Base-by-base conservation (phyloP, 2,113 vertebrate genomes). In the Garra rufa region DNA sequence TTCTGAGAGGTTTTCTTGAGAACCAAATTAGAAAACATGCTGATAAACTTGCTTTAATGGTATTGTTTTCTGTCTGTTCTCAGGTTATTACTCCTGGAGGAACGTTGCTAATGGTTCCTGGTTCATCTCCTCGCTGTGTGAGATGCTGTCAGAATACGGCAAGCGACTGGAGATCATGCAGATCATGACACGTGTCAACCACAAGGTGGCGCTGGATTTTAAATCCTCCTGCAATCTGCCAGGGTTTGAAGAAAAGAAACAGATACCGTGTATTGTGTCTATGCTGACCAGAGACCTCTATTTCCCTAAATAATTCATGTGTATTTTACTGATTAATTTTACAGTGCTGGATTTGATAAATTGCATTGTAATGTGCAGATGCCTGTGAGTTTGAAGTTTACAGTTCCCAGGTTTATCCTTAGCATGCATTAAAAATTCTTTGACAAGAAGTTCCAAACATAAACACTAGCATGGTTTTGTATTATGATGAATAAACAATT, bases 31-130 rank as follows among this genome's bases (percentile, higher is more conserved):
- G 9, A 44, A 44, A 44, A 44, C 10, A 44, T 44, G 15, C 15
- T 11, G 9, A 44, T 11, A 3, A 44, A 17, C 13, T 73, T 26
- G 13, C 3, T n/a, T 10, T 57, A n/a, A 28, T 28, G 14, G n/a
- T 24, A 8, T 26, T 15, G 9, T 24, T 26, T 43, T 26, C 83
- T 8, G 76, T 8, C n/a, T 44, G 65, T 43, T 21, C 8, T 21
- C 85, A 99, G 98, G 98, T 41, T 99, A 99, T 90, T 99, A 97
- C 88, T 98, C 98, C 15, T 99, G 97, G 98, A 96, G 98, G 90
- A 99, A 98, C 61, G 94, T 96, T 3, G 82, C 83, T 88, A 94
- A 94, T 0, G 98, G 98, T 4, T 99, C 98, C 15, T 99, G 98
- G 98, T 99, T 99, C 89, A 97, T 99, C 85, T 95, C 97, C 85